These are phyloP conservation scores for Theocolax elegans DNA, from an alignment of 1,140 invertebrate species.

Conservation along the genomic window DNA sequence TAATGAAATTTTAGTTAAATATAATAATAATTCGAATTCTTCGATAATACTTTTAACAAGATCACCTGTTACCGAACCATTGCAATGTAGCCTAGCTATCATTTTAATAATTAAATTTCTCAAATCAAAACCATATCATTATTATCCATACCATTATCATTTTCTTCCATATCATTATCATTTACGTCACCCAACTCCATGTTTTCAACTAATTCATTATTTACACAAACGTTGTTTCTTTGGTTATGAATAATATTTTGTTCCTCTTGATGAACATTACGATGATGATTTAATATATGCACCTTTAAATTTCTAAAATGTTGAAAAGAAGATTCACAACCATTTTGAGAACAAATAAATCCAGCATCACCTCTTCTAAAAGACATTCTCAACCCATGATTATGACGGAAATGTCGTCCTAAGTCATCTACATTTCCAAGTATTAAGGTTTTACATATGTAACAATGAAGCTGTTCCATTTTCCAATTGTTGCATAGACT, in stretches of 20 bases:
- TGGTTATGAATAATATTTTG: background rate
- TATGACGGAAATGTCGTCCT: background rate
- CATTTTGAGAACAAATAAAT: background rate
- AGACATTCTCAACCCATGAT: background rate
- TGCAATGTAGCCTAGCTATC: background rate
- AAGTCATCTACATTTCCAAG: background rate
- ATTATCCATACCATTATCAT: background rate
- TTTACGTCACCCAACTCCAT: background rate
- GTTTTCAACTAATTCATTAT: background rate
- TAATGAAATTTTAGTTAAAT: too few relatives aligned
- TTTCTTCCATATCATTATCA: background rate
- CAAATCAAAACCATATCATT: background rate
- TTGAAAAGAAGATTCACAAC: background rate
- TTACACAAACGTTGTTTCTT: background rate
- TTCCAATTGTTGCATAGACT: background rate
- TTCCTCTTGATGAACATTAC: background rate
- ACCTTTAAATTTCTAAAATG: background rate
- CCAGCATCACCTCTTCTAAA: background rate
- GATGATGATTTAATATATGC: background rate
- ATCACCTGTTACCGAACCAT: background rate
- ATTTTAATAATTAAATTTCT: background rate
- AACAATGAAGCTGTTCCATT: background rate
- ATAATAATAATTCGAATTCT: too few relatives aligned
- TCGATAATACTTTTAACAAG: background rate
- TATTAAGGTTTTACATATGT: background rate